These are phyloP conservation scores for Corythucha ciliata DNA, from an alignment of 2,888 invertebrate species.

Conservation along the genomic window DNA sequence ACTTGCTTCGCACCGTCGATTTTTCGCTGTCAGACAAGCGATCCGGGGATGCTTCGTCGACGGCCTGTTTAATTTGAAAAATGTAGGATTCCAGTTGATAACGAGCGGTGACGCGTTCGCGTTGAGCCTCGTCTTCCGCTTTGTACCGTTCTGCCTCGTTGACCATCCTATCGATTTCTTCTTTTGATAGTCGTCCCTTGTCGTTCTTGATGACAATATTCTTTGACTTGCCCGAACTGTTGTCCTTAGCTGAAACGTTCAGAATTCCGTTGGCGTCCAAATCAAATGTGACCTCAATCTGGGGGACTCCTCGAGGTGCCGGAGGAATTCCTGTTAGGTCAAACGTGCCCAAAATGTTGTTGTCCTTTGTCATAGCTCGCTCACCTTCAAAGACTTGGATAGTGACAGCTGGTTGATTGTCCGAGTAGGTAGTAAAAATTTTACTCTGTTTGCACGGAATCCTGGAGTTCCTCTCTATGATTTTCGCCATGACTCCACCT, in stretches of 20 bases:
- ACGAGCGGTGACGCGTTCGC: conserved; percentile 42
- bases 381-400: conserved; percentile 69
- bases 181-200: conserved; percentile 68
- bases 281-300: conserved; percentile 74
- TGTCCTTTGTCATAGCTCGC: conserved; percentile 80
- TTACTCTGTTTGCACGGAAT: conserved; percentile 64
- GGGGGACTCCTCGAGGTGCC: conserved; percentile 69
- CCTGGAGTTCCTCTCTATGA: conserved; percentile 61
- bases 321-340: conserved; percentile 74
- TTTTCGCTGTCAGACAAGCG: conserved; percentile 42
- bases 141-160: conserved; percentile 50
- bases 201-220: conserved; percentile 75
- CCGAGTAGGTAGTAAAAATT: conserved; percentile 69
- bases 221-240: conserved; percentile 56
- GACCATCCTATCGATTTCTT: conserved; percentile 71
- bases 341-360: conserved; percentile 72
- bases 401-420: conserved; percentile 68
- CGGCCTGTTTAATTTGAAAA: conserved; percentile 40
- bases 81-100: conserved; percentile 43
- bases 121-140: conserved; percentile 41
- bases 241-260: conserved; percentile 52
- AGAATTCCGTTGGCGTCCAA: conserved; percentile 84
- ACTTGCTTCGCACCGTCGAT: conserved; percentile 38
- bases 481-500: conserved; percentile 64
- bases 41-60: conserved; percentile 40